phyloP scores from a whole-genome alignment of 2,113 vertebrate genomes.

The Empidonax traillii region DNA sequence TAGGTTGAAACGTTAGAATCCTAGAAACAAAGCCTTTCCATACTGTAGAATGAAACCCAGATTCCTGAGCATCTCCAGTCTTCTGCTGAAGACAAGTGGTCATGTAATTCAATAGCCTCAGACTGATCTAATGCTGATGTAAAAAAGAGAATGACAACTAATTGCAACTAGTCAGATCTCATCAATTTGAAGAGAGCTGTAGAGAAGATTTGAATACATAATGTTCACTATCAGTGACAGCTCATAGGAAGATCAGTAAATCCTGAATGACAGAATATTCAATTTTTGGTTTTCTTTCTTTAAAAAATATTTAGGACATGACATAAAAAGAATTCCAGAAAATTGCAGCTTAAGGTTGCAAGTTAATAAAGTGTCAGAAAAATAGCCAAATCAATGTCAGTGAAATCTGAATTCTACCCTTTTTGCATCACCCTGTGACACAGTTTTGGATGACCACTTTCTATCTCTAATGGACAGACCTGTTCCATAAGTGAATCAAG shows the following conservation, averaged over 20 bases:
- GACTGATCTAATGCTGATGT: not conserved
- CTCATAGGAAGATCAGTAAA: not conserved
- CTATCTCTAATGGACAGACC: not conserved
- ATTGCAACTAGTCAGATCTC: not conserved
- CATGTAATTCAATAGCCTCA: not conserved
- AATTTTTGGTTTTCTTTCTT: not conserved
- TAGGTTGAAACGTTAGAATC: not conserved
- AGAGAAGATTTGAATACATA: not conserved
- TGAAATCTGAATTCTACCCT: not conserved
- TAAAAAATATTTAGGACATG: not conserved
- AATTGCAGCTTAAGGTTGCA: not conserved
- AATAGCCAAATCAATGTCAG: not conserved
- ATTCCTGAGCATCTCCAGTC: not conserved
- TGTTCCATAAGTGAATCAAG: not conserved
- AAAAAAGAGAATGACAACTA: not conserved
- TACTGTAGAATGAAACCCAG: not conserved
- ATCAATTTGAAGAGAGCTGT: not conserved
- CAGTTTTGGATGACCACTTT: not conserved
- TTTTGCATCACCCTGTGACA: not conserved
- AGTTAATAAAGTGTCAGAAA: not conserved
- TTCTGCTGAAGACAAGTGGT: not conserved
- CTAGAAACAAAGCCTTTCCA: not conserved
- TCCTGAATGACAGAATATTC: not conserved
- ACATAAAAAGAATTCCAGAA: not conserved
- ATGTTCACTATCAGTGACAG: not conserved